Evolutionary conservation across 2,797 vertebrate genomes (phyloP).

Genomic region (Pelodytes ibericus): DNA sequence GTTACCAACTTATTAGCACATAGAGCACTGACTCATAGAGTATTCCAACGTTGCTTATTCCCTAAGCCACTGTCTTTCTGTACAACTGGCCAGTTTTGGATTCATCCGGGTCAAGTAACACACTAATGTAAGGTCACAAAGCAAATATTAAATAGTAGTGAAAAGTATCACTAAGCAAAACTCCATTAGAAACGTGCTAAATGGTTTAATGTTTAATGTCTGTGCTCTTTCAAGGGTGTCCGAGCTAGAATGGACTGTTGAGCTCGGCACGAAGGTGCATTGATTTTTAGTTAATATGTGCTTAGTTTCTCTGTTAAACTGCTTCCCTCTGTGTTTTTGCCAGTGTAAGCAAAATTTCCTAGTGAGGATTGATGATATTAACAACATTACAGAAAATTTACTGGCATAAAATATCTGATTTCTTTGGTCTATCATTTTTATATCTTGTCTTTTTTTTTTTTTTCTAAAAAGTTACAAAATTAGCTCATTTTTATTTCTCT

Average conservation of each 20-base stretch:
- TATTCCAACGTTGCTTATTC: too few relatives aligned
- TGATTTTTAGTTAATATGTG: constrained; percentile 29
- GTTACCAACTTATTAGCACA: too few relatives aligned
- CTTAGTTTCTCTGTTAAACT: constrained; percentile 2
- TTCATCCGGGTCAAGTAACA: too few relatives aligned
- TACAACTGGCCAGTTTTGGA: too few relatives aligned
- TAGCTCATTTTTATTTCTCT: not conserved
- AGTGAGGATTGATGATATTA: constrained; percentile 29
- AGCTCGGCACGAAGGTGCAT: constrained; percentile 2
- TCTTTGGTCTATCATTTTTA: not conserved
- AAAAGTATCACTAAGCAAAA: not conserved
- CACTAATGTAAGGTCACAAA: too few relatives aligned
- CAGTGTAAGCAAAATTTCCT: constrained; percentile 12
- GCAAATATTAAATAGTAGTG: not conserved
- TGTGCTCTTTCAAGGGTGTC: not conserved
- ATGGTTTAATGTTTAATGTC: constrained; percentile 5
- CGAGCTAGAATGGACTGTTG: constrained; percentile 17
- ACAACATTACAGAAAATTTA: not conserved
- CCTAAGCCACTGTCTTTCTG: too few relatives aligned
- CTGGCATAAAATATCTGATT: constrained; percentile 1
- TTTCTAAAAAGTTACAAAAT: too few relatives aligned
- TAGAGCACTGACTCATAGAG: too few relatives aligned
- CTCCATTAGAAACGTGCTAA: constrained; percentile 15
- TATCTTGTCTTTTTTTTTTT: constrained; percentile 7
- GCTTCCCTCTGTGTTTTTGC: not conserved